These are phyloP conservation scores for Tringa solitaria DNA, from an alignment of 2,113 vertebrate species.

Conservation along the genomic window DNA sequence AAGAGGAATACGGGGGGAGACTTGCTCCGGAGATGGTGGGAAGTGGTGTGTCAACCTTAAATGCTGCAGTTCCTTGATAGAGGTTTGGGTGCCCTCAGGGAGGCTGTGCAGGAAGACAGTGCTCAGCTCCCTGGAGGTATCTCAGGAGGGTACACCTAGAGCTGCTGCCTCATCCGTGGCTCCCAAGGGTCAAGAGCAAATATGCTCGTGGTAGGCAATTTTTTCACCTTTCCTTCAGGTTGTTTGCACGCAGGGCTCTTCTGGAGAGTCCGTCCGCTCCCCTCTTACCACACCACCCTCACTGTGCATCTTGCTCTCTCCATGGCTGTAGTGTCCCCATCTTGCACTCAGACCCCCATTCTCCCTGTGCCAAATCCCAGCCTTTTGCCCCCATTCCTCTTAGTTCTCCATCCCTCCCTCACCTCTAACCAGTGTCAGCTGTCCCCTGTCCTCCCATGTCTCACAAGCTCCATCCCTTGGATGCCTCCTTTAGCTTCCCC, in stretches of 20 bases:
- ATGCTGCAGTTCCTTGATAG: neutral
- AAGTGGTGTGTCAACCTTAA: neutral
- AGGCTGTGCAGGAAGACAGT: neutral
- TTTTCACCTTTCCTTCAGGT: neutral
- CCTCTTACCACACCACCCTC: accelerated
- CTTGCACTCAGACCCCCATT: neutral
- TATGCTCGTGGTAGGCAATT: neutral
- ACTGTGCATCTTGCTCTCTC: neutral
- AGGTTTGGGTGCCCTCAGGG: neutral
- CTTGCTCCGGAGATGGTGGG: neutral
- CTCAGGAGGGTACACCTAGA: neutral
- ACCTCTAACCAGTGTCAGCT: neutral
- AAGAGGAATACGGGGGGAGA: neutral
- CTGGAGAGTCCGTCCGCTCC: neutral
- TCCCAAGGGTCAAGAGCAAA: neutral
- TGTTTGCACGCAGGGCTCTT: neutral
- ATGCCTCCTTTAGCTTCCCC: neutral
- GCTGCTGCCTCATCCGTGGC: neutral
- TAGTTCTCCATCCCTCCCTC: neutral
- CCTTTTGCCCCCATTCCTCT: neutral
- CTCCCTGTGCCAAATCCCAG: neutral
- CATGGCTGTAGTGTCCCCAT: neutral
- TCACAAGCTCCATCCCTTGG: neutral
- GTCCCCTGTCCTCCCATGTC: neutral
- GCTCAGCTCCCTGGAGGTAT: neutral